These are phyloP conservation scores for Anagyrus pseudococci DNA, from an alignment of 2,888 invertebrate genomes.

Conservation along the genomic window DNA sequence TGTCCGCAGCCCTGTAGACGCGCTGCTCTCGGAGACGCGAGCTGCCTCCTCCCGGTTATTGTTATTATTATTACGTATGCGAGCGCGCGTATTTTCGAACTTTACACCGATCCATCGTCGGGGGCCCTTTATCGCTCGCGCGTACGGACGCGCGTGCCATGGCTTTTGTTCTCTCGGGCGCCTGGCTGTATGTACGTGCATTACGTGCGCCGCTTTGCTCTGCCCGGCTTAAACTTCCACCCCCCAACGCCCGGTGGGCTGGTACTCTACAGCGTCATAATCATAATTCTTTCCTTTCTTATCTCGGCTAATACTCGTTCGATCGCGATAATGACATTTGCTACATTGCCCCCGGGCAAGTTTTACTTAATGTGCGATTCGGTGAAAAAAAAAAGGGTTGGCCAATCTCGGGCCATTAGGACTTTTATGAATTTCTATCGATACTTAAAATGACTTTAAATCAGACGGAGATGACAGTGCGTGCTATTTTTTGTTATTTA, in stretches of 20 bases:
- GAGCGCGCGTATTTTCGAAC: conserved; percentile 34
- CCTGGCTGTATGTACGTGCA: neutral
- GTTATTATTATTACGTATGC: too few species aligned
- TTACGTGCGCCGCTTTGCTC: conserved; percentile 6
- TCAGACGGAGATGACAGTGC: too few species aligned
- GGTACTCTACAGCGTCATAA: too few species aligned
- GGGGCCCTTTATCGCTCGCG: conserved; percentile 24
- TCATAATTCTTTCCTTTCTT: conserved; percentile 37
- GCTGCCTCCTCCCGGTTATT: conserved; percentile 26
- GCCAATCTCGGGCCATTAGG: too few species aligned
- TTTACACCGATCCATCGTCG: conserved; percentile 32
- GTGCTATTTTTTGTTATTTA: too few species aligned
- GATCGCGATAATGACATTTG: conserved; percentile 32
- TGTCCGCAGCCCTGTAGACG: too few species aligned
- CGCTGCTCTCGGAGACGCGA: too few species aligned
- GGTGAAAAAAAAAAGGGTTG: too few species aligned
- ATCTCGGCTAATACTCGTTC: conserved; percentile 28
- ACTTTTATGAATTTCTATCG: too few species aligned
- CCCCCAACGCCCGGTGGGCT: too few species aligned
- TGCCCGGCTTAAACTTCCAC: neutral
- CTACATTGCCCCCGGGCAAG: conserved; percentile 25
- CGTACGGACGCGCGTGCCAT: conserved; percentile 5
- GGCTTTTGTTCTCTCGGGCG: conserved; percentile 24
- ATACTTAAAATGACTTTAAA: too few species aligned
- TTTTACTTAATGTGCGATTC: too few species aligned